phyloP scores from a whole-genome alignment of 2,888 invertebrate genomes.

The Pyrgus malvae region DNA sequence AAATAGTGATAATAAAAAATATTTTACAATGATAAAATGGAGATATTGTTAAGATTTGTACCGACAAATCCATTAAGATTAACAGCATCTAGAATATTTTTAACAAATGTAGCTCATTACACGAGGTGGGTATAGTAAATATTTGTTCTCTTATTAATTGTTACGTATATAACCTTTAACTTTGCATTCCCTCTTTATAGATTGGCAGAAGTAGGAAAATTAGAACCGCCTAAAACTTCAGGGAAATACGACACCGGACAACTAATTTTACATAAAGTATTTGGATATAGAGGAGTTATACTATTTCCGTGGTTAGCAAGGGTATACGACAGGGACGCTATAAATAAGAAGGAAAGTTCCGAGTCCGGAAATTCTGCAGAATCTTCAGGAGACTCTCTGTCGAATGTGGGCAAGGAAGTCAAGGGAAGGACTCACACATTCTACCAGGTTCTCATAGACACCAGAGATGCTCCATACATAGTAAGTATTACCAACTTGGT shows the following conservation, averaged over 20 bases:
- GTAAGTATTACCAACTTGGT: slow-evolving; percentile 80
- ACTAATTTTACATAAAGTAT: slow-evolving; percentile 96
- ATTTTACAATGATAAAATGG: slow-evolving; percentile 77
- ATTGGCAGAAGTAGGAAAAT: slow-evolving; percentile 95
- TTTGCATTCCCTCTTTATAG: slow-evolving; percentile 68
- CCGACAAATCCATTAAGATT: slow-evolving; percentile 61
- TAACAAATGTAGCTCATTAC: slow-evolving; percentile 70
- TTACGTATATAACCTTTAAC: slow-evolving; percentile 64
- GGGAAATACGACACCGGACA: slow-evolving; percentile 98
- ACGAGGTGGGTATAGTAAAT: slow-evolving; percentile 56
- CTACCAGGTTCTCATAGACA: slow-evolving; percentile 98
- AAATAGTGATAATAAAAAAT: slow-evolving; percentile 49
- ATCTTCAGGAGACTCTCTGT: slow-evolving; percentile 59
- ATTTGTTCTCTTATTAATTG: slow-evolving; percentile 28
- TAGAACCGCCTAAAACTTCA: slow-evolving; percentile 92
- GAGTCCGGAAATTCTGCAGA: slow-evolving; percentile 54
- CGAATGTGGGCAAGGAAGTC: slow-evolving; percentile 89
- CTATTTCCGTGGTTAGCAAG: slow-evolving; percentile 98
- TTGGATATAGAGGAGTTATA: slow-evolving; percentile 98
- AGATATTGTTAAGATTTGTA: slow-evolving; percentile 73
- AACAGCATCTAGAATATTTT: slow-evolving; percentile 62
- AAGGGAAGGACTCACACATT: slow-evolving; percentile 96
- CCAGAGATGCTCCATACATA: slow-evolving; percentile 97
- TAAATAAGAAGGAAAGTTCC: slow-evolving; percentile 83
- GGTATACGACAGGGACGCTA: slow-evolving; percentile 95